Evolutionary conservation across 2,888 invertebrate species (phyloP), one percentile per base, ranked within the genome.

Genomic region (Aleiodes testaceus): DNA sequence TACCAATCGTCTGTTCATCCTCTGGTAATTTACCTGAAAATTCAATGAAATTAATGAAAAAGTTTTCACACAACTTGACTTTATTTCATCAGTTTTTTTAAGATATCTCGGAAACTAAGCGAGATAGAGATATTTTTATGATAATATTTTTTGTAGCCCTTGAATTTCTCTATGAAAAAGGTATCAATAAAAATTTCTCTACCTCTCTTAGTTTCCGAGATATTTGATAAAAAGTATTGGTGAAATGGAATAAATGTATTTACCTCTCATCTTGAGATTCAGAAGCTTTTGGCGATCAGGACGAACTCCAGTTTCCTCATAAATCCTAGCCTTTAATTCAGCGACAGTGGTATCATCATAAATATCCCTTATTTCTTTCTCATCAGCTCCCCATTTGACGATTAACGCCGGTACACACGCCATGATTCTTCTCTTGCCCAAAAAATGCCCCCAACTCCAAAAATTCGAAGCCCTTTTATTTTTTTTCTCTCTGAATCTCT

Each of bases 301-400:
- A 70, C 94, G 91, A 22, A 98, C 98, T 74, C 95, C 94, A 55
- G 98, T 98, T 84, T 94, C 92, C 86, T 93, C 93, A 86, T 94
- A 93, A 78, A 98, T 96, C 72, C 92, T 92, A 81, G 93, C 91
- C 88, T 97, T 97, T 76, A 98, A 89, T 87, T 93, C 92, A 16
- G 91, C 92, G 0, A 98, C 94, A 1, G 95, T 95, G 81, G 95
- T 94, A 64, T 92, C 92, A 73, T 92, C 93, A 12, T 92, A 90
- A 74, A 97, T 89, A 84, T 94, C 92, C 55, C 90, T 89, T 74
- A 98, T 92, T 77, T 92, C 92, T 85, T 92, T 96, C 87, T 98
- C 97, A 82, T 96, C 95, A 65, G 96, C 97, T 87, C 94, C 94
- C 97, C 97, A 98, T 90, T 97, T 97, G 6, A 98, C 93, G 79